Evolutionary conservation across 2,797 vertebrate species (phyloP), one percentile per base, ranked within the genome.

Genomic region (Graptemys geographica): DNA sequence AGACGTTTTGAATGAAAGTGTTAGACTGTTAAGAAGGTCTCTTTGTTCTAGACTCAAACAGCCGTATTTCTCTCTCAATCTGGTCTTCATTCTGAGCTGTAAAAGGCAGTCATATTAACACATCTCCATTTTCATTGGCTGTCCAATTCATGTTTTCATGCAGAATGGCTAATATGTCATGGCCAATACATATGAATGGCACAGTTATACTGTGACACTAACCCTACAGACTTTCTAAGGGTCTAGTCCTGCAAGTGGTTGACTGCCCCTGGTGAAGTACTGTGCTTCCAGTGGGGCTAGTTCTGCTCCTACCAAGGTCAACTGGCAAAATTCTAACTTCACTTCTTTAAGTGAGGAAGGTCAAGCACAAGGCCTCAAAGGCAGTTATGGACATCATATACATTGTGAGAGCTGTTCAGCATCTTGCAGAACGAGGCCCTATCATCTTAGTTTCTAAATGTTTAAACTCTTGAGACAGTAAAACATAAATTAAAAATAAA

Each of bases 111-210:
- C 7, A 33, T 57, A 37, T 44, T 55, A 78, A 1, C 6, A 10
- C 4, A 27, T 4, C 11, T 90, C 79, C 21, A 47, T 92, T 82
- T 84, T 83, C 52, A 79, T 25, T 4, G 27, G 12, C 1, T 1
- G 18, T 72, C 28, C 44, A 91, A 89, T 74, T 1, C 0, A 25
- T 5, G 11, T 90, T 83, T 95, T 86, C 52, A 93, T 28, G n/a
- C 3, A 69, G 2, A 5, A 33, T 0, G 0, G 23, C 4, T 31
- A 18, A 25, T 56, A 15, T 0, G 2, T 16, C 1, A 1, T 1
- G 37, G 11, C 52, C 25, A 33, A 83, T 28, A 33, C 8, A 16
- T 47, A 76, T 49, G 27, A 25, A n/a, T 28, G 51, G 8, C 5
- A 3, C 28, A 92, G 52, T 11, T 11, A 10, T 7, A 7, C 72